Evolutionary conservation across 2,113 vertebrate species (phyloP).

Genomic region (Glaucidium brasilianum): DNA sequence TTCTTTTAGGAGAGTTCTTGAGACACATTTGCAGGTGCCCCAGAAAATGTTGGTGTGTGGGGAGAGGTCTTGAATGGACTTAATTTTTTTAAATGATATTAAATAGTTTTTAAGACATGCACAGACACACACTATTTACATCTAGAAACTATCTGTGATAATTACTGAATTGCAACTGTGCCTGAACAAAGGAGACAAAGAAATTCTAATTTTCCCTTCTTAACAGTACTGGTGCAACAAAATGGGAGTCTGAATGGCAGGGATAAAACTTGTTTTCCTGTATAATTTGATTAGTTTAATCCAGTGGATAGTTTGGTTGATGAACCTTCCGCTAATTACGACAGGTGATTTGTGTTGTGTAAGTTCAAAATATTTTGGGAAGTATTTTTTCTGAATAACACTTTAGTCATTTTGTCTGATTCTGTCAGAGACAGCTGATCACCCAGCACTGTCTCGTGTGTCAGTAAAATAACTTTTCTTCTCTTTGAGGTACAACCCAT

Average conservation of each 20-base stretch:
- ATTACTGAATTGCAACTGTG: neutral
- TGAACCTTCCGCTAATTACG: neutral
- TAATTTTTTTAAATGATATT: neutral
- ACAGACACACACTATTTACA: neutral
- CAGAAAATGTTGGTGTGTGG: neutral
- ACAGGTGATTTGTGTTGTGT: neutral
- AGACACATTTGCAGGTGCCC: neutral
- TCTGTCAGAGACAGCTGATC: neutral
- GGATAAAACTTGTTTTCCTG: neutral
- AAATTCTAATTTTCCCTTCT: neutral
- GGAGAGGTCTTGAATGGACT: neutral
- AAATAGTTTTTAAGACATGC: too few relatives aligned
- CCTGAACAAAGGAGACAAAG: neutral
- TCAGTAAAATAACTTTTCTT: neutral
- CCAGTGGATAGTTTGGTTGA: neutral
- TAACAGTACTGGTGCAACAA: neutral
- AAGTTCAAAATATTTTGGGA: neutral
- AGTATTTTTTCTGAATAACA: neutral
- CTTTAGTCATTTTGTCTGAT: neutral
- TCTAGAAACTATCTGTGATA: neutral
- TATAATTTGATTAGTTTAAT: neutral
- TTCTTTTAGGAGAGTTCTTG: neutral
- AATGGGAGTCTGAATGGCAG: neutral
- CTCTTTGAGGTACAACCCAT: neutral
- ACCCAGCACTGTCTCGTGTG: accelerated